Evolutionary conservation across 2,888 invertebrate genomes (phyloP).

Genomic region (Diarsia dahlii): DNA sequence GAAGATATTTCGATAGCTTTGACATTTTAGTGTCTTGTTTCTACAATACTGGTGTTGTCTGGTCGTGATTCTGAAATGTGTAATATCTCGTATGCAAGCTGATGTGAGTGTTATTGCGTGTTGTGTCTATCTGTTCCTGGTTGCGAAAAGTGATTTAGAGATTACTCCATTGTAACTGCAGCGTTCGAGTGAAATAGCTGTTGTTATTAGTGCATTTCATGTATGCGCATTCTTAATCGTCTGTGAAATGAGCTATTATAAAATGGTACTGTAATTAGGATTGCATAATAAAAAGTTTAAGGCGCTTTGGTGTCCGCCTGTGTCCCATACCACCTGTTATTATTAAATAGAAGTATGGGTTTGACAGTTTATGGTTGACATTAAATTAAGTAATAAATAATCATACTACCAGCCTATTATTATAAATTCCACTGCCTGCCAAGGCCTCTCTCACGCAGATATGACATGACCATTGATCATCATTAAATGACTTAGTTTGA

Average conservation of each 20-base stretch:
- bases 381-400: background rate
- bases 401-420: background rate
- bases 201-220: slow-evolving; percentile 5
- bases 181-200: slow-evolving; percentile 35
- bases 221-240: slow-evolving; percentile 17
- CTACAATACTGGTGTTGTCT: slow-evolving; percentile 18
- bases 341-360: background rate
- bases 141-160: slow-evolving; percentile 55
- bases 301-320: background rate
- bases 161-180: slow-evolving; percentile 42
- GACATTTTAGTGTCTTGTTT: slow-evolving; percentile 26
- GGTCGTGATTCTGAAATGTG: slow-evolving; percentile 43
- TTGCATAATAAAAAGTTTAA: background rate
- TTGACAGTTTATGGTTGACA: too few relatives aligned
- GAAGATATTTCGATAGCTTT: slow-evolving; percentile 27
- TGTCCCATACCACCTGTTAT: background rate
- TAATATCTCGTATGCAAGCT: slow-evolving; percentile 31
- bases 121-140: slow-evolving; percentile 52
- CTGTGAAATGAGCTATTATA: background rate
- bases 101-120: slow-evolving; percentile 38
- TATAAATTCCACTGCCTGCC: background rate
- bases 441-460: background rate
- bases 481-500: too few relatives aligned
- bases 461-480: background rate
- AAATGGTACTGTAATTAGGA: background rate